Percentiles rank a stretch among this genome's conserved stretches.
These are phyloP conservation scores for Mus spretus DNA, from an alignment of 2,797 vertebrate genomes.

Conservation along the genomic window DNA sequence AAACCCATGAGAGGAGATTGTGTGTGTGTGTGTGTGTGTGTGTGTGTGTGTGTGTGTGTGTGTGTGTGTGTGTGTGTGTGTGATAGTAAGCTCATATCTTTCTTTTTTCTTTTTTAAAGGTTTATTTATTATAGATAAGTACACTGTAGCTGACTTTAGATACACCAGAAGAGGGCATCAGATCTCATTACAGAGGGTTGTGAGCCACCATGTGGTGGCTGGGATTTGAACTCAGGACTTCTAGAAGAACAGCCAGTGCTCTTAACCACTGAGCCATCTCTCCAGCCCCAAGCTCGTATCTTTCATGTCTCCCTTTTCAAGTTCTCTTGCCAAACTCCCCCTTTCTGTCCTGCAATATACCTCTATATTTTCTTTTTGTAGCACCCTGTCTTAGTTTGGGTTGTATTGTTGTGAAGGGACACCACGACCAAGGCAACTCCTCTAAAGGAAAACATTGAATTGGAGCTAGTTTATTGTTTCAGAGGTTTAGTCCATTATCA, in stretches of 20 bases:
- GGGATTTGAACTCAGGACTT: too few relatives aligned
- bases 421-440: not conserved
- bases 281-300: not conserved
- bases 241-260: too few relatives aligned
- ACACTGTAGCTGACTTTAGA: too few relatives aligned
- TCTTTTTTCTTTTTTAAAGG: not conserved
- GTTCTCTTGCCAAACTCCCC: not conserved
- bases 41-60: not conserved
- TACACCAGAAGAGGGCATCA: too few relatives aligned
- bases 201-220: too few relatives aligned
- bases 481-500: not conserved
- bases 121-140: too few relatives aligned
- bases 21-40: not conserved
- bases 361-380: not conserved
- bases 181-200: too few relatives aligned
- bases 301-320: not conserved
- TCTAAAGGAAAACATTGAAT: not conserved
- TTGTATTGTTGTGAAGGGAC: not conserved
- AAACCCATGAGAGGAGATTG: not conserved
- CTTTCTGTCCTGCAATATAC: not conserved
- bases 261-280: too few relatives aligned
- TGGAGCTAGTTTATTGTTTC: not conserved
- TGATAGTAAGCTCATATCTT: not conserved
- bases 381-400: not conserved
- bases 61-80: not conserved